These are phyloP conservation scores for Mustelus asterias DNA, from an alignment of 2,113 vertebrate species.

Conservation along the genomic window DNA sequence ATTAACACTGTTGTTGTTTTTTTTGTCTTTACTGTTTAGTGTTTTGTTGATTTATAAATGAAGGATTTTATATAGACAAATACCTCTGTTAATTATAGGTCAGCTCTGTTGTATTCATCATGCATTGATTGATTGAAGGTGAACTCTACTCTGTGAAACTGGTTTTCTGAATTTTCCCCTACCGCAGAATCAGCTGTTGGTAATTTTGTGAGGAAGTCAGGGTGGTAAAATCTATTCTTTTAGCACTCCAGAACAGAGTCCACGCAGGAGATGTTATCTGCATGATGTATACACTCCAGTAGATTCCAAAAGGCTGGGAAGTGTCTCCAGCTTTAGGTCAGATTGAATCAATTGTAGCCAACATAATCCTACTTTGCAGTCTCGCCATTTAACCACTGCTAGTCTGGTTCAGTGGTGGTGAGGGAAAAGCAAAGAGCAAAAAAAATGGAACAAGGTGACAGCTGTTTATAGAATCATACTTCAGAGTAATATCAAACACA, in stretches of 20 bases:
- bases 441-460: not conserved
- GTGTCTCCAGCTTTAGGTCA: not conserved
- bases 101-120: not conserved
- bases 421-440: not conserved
- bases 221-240: not conserved
- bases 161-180: conserved; percentile 9
- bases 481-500: not conserved
- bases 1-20: not conserved
- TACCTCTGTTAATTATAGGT: not conserved
- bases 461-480: not conserved
- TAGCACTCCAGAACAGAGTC: not conserved
- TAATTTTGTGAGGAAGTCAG: not conserved
- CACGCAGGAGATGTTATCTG: not conserved
- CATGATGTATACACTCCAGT: not conserved
- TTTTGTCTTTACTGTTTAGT: not conserved
- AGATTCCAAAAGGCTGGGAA: not conserved
- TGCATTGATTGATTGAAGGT: not conserved
- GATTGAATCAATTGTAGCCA: not conserved
- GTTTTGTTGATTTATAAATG: not conserved
- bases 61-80: not conserved
- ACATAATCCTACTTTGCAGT: not conserved
- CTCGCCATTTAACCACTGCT: not conserved
- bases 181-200: not conserved
- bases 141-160: not conserved
- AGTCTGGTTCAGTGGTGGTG: not conserved